Base-by-base conservation (phyloP, 2,888 invertebrate species). In the Dicyrtoma fusca region DNA sequence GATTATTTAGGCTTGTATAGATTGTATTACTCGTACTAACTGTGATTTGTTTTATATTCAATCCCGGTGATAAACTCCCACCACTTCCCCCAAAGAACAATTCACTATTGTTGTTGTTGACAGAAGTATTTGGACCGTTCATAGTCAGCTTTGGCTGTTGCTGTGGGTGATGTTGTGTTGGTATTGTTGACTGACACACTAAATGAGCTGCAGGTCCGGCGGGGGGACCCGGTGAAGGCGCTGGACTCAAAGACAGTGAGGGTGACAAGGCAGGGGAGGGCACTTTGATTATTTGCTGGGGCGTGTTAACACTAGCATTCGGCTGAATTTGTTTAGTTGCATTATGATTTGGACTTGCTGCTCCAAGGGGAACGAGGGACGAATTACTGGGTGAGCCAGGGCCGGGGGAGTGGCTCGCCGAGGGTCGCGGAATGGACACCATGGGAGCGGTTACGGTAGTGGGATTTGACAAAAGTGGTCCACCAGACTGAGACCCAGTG, bases 351-450 rank as follows among this genome's bases (percentile, higher is more conserved):
- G 34, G 4, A 34, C 34, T 34, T 34, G 34, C 34, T 34, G 34
- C 34, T 8, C 34, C 34, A 3, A 34, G 4, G 34, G 34, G 34
- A 8, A 34, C 34, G 34, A 34, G 34, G 34, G 34, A 69, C 73
- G 69, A 63, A 21, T 76, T 69, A 34, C 77, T 71, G 47, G 34
- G 34, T 34, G 34, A 34, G 34, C 34, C 34, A 34, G 34, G 34
- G 34, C 34, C 34, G 8, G 80, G 80, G 14, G 82, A 75, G 8
- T 82, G 81, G 11, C 82, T 82, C n/a, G 3, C n/a, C n/a, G 81
- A 72, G 5, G 83, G 82, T 17, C 83, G 82, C 26, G 84, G 83
- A 51, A 75, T 75, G 64, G 68, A 73, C 4, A 75, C 76, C 14
- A 74, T 8, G 69, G 68, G 45, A 42, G 64, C 57, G 34, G 71